phyloP scores from a whole-genome alignment of 2,888 invertebrate species.

The Drosophila nigricruria region DNA sequence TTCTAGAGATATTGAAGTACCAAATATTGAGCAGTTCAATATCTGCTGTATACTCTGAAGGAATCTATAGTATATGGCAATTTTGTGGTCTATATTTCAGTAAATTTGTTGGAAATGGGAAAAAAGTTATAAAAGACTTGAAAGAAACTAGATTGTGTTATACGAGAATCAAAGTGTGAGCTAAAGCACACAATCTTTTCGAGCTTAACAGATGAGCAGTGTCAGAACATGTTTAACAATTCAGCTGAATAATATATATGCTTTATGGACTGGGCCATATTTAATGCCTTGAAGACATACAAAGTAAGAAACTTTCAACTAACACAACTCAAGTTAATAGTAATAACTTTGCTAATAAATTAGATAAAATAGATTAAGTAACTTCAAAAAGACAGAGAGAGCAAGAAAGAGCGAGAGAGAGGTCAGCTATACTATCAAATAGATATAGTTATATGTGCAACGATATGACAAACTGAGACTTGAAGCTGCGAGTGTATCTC shows the following conservation, averaged over 20 bases:
- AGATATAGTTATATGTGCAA: background rate
- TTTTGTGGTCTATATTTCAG: background rate
- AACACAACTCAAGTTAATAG: background rate
- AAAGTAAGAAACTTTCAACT: background rate
- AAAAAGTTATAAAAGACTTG: too few species aligned
- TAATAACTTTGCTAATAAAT: background rate
- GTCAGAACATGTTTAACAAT: too few species aligned
- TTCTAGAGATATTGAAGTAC: background rate
- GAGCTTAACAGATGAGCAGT: background rate
- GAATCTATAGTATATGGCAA: background rate
- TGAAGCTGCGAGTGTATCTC: background rate
- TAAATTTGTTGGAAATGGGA: too few species aligned
- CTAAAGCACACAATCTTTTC: background rate
- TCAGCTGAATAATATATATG: too few species aligned
- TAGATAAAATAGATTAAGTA: background rate
- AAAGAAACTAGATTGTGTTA: background rate
- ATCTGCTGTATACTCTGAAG: background rate
- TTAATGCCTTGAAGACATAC: too few species aligned
- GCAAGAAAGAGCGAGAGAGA: background rate
- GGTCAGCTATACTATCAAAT: background rate
- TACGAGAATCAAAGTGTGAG: background rate
- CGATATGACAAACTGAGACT: background rate
- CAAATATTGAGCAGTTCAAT: background rate
- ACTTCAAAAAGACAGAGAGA: background rate
- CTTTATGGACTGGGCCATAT: too few species aligned